Percentiles rank a stretch among this genome's conserved stretches.
phyloP scores from a whole-genome alignment of 1,140 invertebrate species.

The Pseudomyrmex concolor region DNA sequence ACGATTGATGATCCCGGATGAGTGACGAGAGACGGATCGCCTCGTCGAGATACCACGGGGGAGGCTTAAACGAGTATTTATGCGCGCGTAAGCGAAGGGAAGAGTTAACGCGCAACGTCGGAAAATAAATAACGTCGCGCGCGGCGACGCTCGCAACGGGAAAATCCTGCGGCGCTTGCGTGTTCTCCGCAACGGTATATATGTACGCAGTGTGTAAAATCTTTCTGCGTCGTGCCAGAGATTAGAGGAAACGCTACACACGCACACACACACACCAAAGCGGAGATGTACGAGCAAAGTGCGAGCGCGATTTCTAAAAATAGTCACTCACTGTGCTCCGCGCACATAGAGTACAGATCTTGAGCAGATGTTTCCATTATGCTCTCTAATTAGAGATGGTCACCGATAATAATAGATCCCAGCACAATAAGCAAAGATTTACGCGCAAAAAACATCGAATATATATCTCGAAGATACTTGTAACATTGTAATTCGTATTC shows the following conservation, averaged over 20 bases:
- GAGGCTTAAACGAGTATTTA: conserved; percentile 75
- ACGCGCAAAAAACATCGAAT: background rate
- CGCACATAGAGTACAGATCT: background rate
- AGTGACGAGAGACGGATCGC: conserved; percentile 73
- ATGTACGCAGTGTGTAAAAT: conserved; percentile 60
- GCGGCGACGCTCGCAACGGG: conserved; percentile 46
- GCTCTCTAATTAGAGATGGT: conserved; percentile 1
- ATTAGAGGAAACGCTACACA: conserved; percentile 53
- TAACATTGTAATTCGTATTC: background rate
- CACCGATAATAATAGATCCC: background rate
- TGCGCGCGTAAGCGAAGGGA: conserved; percentile 74
- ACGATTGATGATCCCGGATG: conserved; percentile 71
- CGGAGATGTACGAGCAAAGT: conserved; percentile 56
- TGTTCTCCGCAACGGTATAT: conserved; percentile 43
- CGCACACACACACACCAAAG: background rate
- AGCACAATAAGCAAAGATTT: background rate
- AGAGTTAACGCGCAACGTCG: conserved; percentile 62
- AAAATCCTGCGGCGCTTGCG: conserved; percentile 62
- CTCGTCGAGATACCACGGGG: conserved; percentile 62
- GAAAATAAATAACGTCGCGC: conserved; percentile 72
- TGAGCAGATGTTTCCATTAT: conserved; percentile 7
- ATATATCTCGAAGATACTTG: background rate
- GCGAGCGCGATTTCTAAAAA: conserved; percentile 49
- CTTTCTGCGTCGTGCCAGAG: conserved; percentile 64
- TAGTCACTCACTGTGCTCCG: conserved; percentile 31